Base-by-base conservation (phyloP, 1,140 invertebrate species). In the Drosophila lowei region DNA sequence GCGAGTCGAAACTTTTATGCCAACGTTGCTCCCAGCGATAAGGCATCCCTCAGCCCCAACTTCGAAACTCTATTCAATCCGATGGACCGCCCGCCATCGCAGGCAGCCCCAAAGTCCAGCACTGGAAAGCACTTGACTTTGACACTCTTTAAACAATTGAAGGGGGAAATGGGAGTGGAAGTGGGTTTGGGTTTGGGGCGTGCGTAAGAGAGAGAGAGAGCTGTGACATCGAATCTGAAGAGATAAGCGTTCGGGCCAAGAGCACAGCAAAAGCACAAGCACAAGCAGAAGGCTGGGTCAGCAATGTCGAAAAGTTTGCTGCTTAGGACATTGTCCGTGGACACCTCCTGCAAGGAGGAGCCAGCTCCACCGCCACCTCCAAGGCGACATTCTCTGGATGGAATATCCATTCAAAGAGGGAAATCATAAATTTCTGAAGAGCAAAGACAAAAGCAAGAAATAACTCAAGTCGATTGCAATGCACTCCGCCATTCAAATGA, bases 71-170 rank as follows among this genome's bases (percentile, higher is more conserved):
- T 34, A 15, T 25, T 25, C 64, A 44, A 42, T 44, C 60, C 73
- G 21, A 43, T 42, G 13, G 21, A 18, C 11, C 11, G 41, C 46
- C n/a, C n/a, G n/a, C n/a, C n/a, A n/a, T n/a, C n/a, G n/a, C n/a
- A n/a, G n/a, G n/a, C n/a, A n/a, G n/a, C n/a, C 59, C 68, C 78
- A 72, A 73, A 58, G 56, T 52, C 70, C 60, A 63, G 55, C 83
- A 86, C 83, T 86, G 56, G 44, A 65, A 57, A 63, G 55, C 83
- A 81, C 83, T 86, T 86, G 81, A 88, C 83, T 88, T 88, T 86
- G 83, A 88, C 81, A 86, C 81, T 86, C 81, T 81, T 86, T 86
- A 86, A 86, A 86, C 81, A 86, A 86, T 86, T 86, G 81, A 78
- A 77, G 79, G 65, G 38, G 56, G 56, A n/a, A 15, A 38, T 9